Base-by-base conservation (phyloP, 2,888 invertebrate genomes). In the Alviniconcha strummeri region DNA sequence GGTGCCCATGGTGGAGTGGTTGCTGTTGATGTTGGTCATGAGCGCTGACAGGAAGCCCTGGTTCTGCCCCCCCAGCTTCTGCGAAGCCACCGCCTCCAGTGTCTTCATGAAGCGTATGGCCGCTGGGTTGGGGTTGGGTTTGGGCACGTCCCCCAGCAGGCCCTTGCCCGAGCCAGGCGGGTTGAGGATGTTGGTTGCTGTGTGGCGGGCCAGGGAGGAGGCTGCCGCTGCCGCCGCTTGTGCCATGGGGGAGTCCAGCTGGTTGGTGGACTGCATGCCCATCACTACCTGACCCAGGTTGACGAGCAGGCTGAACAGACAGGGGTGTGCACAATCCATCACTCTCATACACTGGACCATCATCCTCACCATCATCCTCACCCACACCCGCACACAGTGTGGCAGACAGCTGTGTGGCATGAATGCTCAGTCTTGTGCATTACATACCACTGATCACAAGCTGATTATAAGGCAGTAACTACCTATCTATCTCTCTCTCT, bases 281-380 rank as follows among this genome's bases (percentile, higher is more conserved):
- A 88, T 88, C 86, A 91, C 88, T 36, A 90, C 83, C 85, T 90
- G 88, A 4, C 91, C 91, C 5, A 91, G 87, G 77, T 89, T 91
- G 83, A 87, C 88, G 57, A 91, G 87, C 72, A 88, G 87, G 56
- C 89, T 85, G 56, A 13, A 67, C n/a, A 76, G 9, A 64, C 52
- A 77, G 6, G 52, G 19, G 71, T 69, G 15, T 15, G 15, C 64
- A 72, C 52, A 11, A 52, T n/a, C 19, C 5, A 71, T 9, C n/a
- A n/a, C 64, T 64, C 64, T 64, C 64, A 64, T 64, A 15, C 17
- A 71, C n/a, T n/a, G n/a, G 0, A 36, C 3, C 36, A 36, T 36
- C 36, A 36, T 36, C 36, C 0, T 36, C 3, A 36, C 3, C n/a
- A 19, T n/a, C 71, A 71, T 9, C n/a, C 64, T 13, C 64, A 71